Base-by-base conservation (phyloP, 1,140 invertebrate species). In the Penaeus japonicus region DNA sequence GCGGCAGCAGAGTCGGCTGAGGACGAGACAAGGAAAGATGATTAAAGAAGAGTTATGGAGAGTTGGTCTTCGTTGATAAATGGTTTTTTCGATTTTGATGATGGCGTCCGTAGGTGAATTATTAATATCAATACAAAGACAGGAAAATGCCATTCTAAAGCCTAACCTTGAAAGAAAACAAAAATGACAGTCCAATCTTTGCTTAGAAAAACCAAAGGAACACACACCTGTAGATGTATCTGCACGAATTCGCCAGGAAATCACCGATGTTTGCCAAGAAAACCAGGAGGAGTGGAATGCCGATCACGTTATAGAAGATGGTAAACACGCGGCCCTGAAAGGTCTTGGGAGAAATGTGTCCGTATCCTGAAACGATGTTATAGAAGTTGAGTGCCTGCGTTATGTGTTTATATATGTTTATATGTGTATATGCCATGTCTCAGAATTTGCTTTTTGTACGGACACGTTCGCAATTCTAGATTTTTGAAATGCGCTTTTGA, bases 211-310 rank as follows among this genome's bases (percentile, higher is more conserved):
- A 32, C 5, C 17, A 32, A 10, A 17, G 78, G 22, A 4, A 62
- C 27, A 20, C 30, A 91, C 75, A 91, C 91, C 91, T 91, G 90
- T 91, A 91, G n/a, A 90, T 65, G 55, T 87, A 91, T 32, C 75
- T 89, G 86, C 91, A 91, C 22, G 89, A 62, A 22, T 89, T 91
- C 1, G 92, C 92, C 79, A 92, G 88, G 47, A 91, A 90, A 82
- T 92, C 91, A 70, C 92, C 92, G 47, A 92, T 92, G 73, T 92
- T 92, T 17, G 91, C 91, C 62, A 92, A 80, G 89, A 92, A 92
- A 0, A 92, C 88, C n/a, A 92, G 89, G 79, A 92, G 91, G 32
- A 92, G 84, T 20, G 92, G 92, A 27, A 92, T 91, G 22, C 92
- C 92, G 20, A 92, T 77, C 4, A 92, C 70, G 70, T 90, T 90